Evolutionary conservation across 2,797 vertebrate species (phyloP).

Genomic region (Darevskia mixta): DNA sequence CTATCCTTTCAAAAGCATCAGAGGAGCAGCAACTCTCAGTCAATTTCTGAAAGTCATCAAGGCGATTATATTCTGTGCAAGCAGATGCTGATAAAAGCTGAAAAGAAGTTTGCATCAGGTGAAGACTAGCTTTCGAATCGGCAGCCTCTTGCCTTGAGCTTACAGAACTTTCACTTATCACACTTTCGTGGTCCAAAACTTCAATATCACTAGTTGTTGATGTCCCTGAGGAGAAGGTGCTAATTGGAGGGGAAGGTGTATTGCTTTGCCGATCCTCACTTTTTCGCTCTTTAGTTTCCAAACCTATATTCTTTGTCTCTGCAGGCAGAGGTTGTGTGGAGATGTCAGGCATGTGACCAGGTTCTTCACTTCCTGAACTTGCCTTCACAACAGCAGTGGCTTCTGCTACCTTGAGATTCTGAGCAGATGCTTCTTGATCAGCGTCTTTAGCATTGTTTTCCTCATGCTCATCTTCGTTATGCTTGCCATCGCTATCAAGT

Average conservation of each 20-base stretch:
- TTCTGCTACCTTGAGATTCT: conserved; percentile 63
- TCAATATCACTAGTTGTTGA: conserved; percentile 99
- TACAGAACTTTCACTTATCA: conserved; percentile 97
- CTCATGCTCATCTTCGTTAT: conserved; percentile 25
- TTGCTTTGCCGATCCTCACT: conserved; percentile 94
- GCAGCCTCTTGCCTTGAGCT: conserved; percentile 93
- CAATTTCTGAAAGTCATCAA: conserved; percentile 96
- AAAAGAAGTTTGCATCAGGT: conserved; percentile 97
- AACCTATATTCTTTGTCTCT: conserved; percentile 81
- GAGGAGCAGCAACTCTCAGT: conserved; percentile 95
- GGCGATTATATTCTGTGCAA: conserved; percentile 88
- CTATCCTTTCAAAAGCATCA: conserved; percentile 97
- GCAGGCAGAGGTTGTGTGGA: conserved; percentile 70
- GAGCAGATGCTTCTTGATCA: conserved; percentile 57
- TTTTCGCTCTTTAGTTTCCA: conserved; percentile 91
- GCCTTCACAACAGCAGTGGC: conserved; percentile 54
- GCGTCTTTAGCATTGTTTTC: conserved; percentile 53
- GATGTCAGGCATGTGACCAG: conserved; percentile 36
- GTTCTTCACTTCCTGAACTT: conserved; percentile 25
- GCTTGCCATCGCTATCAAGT: conserved; percentile 52
- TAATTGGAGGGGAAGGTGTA: conserved; percentile 95
- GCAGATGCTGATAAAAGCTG: conserved; percentile 95
- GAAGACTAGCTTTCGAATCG: conserved; percentile 91
- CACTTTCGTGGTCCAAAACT: conserved; percentile 97
- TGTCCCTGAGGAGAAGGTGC: conserved; percentile 97